phyloP scores from a whole-genome alignment of 2,113 vertebrate genomes.

The Dendropsophus ebraccatus region DNA sequence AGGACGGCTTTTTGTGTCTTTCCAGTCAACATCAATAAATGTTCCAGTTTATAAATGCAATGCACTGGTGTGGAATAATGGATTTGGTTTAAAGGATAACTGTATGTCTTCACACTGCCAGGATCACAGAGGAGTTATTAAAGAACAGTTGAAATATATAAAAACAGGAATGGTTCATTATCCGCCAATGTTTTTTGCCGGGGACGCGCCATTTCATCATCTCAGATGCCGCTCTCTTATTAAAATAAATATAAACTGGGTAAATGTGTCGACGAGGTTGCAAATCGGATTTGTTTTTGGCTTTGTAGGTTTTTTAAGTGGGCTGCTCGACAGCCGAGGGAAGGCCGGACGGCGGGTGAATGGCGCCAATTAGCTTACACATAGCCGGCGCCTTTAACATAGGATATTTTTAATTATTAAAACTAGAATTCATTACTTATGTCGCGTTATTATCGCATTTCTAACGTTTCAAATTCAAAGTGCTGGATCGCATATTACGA shows the following conservation, averaged over 20 bases:
- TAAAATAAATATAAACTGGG: conserved; percentile 44
- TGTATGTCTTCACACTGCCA: conserved; percentile 42
- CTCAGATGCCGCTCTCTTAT: conserved; percentile 23
- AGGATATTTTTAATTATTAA: conserved; percentile 14
- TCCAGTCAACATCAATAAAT: conserved; percentile 54
- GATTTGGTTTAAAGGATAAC: conserved; percentile 56
- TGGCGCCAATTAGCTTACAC: background rate
- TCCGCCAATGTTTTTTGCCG: conserved; percentile 27
- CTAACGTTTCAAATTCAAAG: background rate
- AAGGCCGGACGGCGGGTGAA: background rate
- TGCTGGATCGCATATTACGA: background rate
- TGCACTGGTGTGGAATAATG: conserved; percentile 53
- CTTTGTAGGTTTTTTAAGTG: conserved; percentile 21
- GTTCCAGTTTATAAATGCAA: conserved; percentile 55
- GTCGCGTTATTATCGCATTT: background rate
- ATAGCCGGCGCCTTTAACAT: background rate
- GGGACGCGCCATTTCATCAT: conserved; percentile 24
- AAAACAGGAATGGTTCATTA: conserved; percentile 51
- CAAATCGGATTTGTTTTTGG: conserved; percentile 28
- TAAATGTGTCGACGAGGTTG: conserved; percentile 26
- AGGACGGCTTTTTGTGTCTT: conserved; percentile 29
- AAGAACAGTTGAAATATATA: conserved; percentile 53
- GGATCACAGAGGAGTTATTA: conserved; percentile 54
- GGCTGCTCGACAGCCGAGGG: background rate
- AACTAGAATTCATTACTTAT: background rate